Percentiles rank a stretch among this genome's conserved stretches.
phyloP scores from a whole-genome alignment of 2,888 invertebrate genomes.

The Teleogryllus oceanicus region DNA sequence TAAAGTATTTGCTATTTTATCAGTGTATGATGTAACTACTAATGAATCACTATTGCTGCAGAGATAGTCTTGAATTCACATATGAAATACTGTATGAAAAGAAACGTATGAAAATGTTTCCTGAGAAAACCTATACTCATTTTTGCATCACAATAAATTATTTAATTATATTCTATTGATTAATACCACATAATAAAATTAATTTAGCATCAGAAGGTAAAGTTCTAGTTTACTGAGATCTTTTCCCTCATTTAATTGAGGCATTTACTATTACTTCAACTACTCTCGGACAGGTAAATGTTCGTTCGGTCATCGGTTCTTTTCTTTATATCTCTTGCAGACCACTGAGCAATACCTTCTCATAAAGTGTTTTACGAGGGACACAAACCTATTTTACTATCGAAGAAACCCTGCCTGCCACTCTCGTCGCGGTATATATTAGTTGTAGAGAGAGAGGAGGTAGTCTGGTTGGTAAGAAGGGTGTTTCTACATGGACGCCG shows the following conservation, averaged over 20 bases:
- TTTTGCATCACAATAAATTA: too few relatives aligned
- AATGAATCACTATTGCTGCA: too few relatives aligned
- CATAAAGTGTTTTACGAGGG: constrained; percentile 1
- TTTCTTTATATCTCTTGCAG: constrained; percentile 7
- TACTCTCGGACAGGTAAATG: not conserved
- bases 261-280: not conserved
- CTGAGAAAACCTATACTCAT: too few relatives aligned
- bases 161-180: too few relatives aligned
- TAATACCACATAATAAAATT: too few relatives aligned
- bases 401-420: not conserved
- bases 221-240: not conserved
- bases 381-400: constrained; percentile 9
- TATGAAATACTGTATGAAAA: too few relatives aligned
- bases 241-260: not conserved
- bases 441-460: not conserved
- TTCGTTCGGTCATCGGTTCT: not conserved
- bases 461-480: not conserved
- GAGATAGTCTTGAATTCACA: too few relatives aligned
- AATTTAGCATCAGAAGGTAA: too few relatives aligned
- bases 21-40: too few relatives aligned
- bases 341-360: constrained; percentile 1
- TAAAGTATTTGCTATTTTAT: too few relatives aligned
- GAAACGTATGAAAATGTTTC: too few relatives aligned
- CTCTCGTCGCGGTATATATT: not conserved
- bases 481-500: not conserved